A percentile compares a stretch with the other conserved stretches of the same genome.
phyloP scores from a whole-genome alignment of 2,888 invertebrate species.

The Eupithecia insigniata region DNA sequence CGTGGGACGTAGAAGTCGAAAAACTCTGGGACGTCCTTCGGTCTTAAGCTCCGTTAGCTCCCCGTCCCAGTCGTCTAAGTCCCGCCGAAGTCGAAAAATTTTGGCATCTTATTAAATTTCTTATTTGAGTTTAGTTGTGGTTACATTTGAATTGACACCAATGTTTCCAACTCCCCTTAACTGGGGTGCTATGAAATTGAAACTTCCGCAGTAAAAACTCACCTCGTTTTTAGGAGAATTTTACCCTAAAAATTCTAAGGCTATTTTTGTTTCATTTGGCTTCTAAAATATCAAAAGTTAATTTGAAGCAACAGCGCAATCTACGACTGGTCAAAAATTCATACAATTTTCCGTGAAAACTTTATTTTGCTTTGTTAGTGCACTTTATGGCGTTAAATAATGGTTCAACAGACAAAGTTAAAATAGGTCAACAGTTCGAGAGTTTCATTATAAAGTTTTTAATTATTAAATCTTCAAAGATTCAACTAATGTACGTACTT shows the following conservation, averaged over 20 bases:
- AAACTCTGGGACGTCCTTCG: too few relatives aligned
- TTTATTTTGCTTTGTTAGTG: background rate
- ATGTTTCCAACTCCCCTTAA: background rate
- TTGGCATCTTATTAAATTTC: too few relatives aligned
- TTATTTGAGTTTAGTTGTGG: background rate
- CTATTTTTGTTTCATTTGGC: constrained; percentile 12
- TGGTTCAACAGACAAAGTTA: too few relatives aligned
- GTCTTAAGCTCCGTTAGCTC: too few relatives aligned
- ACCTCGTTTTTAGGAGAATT: too few relatives aligned
- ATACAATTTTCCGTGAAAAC: background rate
- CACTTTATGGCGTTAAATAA: background rate
- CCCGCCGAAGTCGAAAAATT: too few relatives aligned
- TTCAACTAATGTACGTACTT: too few relatives aligned
- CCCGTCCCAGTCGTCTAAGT: too few relatives aligned
- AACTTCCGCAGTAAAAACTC: constrained; percentile 2
- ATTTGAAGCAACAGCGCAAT: background rate
- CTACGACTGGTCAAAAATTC: constrained; percentile 1
- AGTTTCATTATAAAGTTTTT: too few relatives aligned
- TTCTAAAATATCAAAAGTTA: constrained; percentile 5
- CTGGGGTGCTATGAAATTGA: background rate
- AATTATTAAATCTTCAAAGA: too few relatives aligned
- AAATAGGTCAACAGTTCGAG: too few relatives aligned
- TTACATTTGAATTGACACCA: background rate
- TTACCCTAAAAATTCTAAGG: background rate
- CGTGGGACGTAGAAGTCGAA: too few relatives aligned